Evolutionary conservation across 2,797 vertebrate genomes (phyloP).

Genomic region (Heliangelus exortis): DNA sequence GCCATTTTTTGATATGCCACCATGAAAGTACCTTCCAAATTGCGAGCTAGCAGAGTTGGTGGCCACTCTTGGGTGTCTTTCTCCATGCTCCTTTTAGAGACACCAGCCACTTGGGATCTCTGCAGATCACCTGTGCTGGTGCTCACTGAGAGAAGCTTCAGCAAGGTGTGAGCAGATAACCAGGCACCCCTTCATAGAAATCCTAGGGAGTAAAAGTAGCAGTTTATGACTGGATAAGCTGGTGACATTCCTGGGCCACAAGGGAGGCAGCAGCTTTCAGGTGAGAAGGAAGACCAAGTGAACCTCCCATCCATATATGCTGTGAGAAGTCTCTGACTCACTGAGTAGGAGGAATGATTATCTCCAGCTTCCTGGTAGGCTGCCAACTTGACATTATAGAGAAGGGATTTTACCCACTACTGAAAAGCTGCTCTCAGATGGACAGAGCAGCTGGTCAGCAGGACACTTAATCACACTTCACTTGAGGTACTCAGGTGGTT

Average conservation of each 20-base stretch:
- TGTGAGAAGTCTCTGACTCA: background rate
- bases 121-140: background rate
- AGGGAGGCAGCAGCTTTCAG: background rate
- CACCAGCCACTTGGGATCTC: background rate
- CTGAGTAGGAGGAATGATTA: background rate
- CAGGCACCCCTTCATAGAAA: background rate
- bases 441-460: conserved; percentile 7
- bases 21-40: background rate
- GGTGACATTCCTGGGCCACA: background rate
- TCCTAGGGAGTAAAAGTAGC: background rate
- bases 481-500: conserved; percentile 28
- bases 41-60: background rate
- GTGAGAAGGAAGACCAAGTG: background rate
- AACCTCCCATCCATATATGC: background rate
- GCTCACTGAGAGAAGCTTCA: background rate
- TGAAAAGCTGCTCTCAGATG: conserved; percentile 22
- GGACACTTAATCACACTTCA: conserved; percentile 9
- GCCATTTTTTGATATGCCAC: background rate
- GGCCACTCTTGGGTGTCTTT: background rate
- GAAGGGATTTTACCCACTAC: background rate
- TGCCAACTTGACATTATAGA: background rate
- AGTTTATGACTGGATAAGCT: background rate
- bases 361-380: background rate
- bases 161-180: background rate
- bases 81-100: background rate